Conservation (phyloP, 2,888 invertebrate genomes). For the Stenchaetothrips biformis region DNA sequence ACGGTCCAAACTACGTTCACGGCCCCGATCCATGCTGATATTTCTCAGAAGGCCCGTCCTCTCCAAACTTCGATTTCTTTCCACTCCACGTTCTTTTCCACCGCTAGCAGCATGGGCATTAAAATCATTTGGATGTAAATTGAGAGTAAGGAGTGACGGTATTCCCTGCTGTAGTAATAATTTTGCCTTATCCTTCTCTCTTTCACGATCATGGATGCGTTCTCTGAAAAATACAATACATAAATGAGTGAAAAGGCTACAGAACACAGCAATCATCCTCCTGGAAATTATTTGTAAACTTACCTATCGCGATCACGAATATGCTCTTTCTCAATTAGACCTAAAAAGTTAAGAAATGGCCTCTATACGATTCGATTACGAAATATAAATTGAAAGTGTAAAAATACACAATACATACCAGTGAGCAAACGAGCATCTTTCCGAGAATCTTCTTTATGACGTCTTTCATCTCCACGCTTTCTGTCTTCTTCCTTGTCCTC, state of each 20-base stretch:
- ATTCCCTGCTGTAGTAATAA: neutral
- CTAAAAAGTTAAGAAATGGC: too few species aligned
- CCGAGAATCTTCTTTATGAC: neutral
- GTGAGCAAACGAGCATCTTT: neutral
- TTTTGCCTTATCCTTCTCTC: neutral
- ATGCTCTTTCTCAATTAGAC: neutral
- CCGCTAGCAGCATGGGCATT: neutral
- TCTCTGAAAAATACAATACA: neutral
- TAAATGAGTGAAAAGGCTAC: neutral
- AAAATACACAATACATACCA: neutral
- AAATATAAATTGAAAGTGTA: too few species aligned
- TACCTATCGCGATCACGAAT: neutral
- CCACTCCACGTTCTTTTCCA: neutral
- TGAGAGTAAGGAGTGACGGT: neutral
- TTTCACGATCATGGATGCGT: neutral
- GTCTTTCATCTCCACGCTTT: neutral
- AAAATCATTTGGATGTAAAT: constrained; percentile 10
- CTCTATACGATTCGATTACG: too few species aligned
- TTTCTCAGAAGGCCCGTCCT: neutral
- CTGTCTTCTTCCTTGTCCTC: neutral
- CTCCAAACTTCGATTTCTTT: neutral
- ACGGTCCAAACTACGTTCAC: neutral
- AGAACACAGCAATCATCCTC: too few species aligned
- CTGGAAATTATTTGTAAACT: neutral
- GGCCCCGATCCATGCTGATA: neutral